A percentile compares a stretch with the other conserved stretches of the same genome.
Conservation (phyloP, 2,113 vertebrate genomes). For the Peromyscus maniculatus region DNA sequence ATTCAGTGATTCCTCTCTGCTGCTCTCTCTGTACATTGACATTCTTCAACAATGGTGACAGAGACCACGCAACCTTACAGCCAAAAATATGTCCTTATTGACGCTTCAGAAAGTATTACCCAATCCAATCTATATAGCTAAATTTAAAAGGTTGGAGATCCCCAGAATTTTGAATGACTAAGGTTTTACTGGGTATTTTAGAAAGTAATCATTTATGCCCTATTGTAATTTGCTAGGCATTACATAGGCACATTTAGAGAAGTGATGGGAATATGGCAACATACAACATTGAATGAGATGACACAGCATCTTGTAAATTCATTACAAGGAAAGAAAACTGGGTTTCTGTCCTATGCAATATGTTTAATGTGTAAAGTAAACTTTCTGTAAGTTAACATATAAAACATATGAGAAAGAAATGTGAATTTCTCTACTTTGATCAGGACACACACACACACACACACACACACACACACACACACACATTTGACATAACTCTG, state of each 20-base stretch:
- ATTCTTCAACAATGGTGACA: background rate
- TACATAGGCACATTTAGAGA: background rate
- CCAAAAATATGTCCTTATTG: background rate
- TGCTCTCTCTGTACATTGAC: background rate
- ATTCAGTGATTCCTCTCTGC: background rate
- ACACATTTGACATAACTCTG: background rate
- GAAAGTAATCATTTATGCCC: too few relatives aligned
- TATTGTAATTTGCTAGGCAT: background rate
- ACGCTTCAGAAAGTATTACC: background rate
- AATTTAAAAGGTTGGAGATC: background rate
- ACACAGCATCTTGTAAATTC: background rate
- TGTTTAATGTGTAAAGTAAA: background rate
- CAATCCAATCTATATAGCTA: background rate
- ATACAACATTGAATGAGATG: background rate
- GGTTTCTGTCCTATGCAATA: background rate
- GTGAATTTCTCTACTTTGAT: background rate
- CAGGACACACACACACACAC: background rate
- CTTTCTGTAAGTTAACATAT: background rate
- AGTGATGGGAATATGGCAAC: too few relatives aligned
- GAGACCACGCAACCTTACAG: too few relatives aligned
- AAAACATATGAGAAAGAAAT: background rate
- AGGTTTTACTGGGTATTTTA: background rate
- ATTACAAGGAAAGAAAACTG: too few relatives aligned
- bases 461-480: background rate
- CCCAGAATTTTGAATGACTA: background rate